Base-by-base conservation (phyloP, 2,888 invertebrate species). In the Lithodes maja region DNA sequence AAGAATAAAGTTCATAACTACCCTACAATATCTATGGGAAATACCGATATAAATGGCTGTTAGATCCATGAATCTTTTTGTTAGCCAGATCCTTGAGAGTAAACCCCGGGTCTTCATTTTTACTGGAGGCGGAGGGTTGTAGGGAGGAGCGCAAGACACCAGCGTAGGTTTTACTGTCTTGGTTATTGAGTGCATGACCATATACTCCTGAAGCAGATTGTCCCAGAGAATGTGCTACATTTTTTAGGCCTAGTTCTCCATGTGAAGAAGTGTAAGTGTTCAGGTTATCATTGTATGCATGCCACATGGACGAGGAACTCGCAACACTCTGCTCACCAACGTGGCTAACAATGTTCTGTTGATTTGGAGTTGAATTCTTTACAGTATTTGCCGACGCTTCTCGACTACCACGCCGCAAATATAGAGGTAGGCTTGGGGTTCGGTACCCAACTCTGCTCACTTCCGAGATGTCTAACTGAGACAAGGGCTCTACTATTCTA, bases 121-220 rank as follows among this genome's bases (percentile, higher is more conserved):
- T 84, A 33, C 79, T 84, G 12, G 80, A 17, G 50, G 68, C 49
- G 2, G 88, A 80, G 7, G 84, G 87, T 53, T 90, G 89, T 1
- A 91, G 80, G 50, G 91, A 86, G 7, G 87, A 87, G 15, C 91
- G 84, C 55, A 91, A 54, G 9, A 91, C 91, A 53, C 91, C 91
- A 49, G 91, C 91, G 55, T 91, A 91, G 3, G 91, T 91, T 79
- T 91, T 91, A 61, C 75, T 85, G 74, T 91, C 89, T n/a, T 81
- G 55, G 50, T 50, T 86, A 50, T 82, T 85, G 68, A 85, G 69
- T 5, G 79, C 52, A 9, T 55, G 74, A 84, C 71, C 61, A 61
- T 53, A 74, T 55, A 82, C 77, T 17, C 68, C 79, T 54, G 61
- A 17, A 12, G 79, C 33, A 61, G 82, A 68, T 33, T 69, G 54